Base-by-base conservation (phyloP, 2,113 vertebrate species). In the Chiloscyllium plagiosum region DNA sequence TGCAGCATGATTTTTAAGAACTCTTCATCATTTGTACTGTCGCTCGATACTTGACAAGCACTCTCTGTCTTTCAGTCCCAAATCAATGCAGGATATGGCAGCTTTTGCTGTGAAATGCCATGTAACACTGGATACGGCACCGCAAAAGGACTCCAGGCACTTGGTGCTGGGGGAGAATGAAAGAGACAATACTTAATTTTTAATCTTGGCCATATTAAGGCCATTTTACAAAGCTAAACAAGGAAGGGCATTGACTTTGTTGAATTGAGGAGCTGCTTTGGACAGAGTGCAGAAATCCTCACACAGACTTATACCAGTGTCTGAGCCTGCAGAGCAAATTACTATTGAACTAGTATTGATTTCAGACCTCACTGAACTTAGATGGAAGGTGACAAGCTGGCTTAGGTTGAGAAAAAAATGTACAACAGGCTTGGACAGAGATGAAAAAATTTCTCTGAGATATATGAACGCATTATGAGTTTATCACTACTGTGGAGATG, bases 401-500 rank as follows among this genome's bases (percentile, higher is more conserved):
- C 69, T 42, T 76, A 72, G 94, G 94, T 29, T 42, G 72, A 76
- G 12, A 95, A 50, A 95, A 76, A 52, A 95, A 95, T 95, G 94
- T 95, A 72, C 69, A 24, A 72, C 68, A 72, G 94, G 47, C 29
- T 95, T 72, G 93, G 68, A 72, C 37, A 29, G 68, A 95, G 70
- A 95, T 95, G 94, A 47, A 95, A 95, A 76, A 95, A 95, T 20
- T 52, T 95, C 69, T 50, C 50, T 72, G 94, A 94, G 69, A 94
- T 94, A 94, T 94, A 70, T 94, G 93, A 95, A 95, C 94, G 52
- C 42, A 95, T 95, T 24, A 95, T 33, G 47, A 72, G 94, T 95
- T 95, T 95, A 76, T 95, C 94, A 52, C 94, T 95, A 13, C 47
- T 95, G 94, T 95, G 69, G 47, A 95, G 94, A 95, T 95, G 94